Base-by-base conservation (phyloP, 2,113 vertebrate species). In the Ictalurus furcatus region DNA sequence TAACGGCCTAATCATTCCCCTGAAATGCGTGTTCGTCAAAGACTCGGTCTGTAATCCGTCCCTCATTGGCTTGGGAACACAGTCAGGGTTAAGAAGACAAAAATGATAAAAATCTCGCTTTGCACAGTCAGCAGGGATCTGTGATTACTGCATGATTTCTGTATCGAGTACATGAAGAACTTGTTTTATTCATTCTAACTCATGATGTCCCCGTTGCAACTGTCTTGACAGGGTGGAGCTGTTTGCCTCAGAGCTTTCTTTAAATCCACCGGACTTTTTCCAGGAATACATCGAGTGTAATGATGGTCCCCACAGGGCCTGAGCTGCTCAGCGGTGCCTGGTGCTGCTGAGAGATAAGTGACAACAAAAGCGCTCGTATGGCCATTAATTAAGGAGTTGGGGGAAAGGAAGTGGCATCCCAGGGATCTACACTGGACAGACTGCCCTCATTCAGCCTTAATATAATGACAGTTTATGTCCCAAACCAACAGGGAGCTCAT, bases 321-420 rank as follows among this genome's bases (percentile, higher is more conserved):
- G 21, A 52, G 91, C 87, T 87, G 90, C 88, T 73, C 90, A 83
- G 90, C 30, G 73, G 79, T 67, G 85, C 91, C 92, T 89, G 37
- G 83, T 93, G 93, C 90, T 69, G 8, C 67, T 54, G 86, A 34
- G 69, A 92, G 94, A 93, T 92, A 93, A 94, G 93, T 88, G 88
- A 90, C 90, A 92, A 92, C 92, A 92, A 92, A 87, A 90, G 88
- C 82, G n/a, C 83, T 85, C 88, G 71, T 25, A 76, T 89, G n/a
- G 54, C 88, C 81, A 91, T 90, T 93, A 92, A 95, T 95, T 92
- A 93, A 92, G 80, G 91, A 92, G 74, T 25, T 11, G 78, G 63
- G 86, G 85, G 85, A 59, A 91, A 86, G 48, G 13, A 90, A 89
- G 81, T 67, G 87, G 90, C 91, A 89, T 89, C 88, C 90, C 85